Evolutionary conservation across 2,888 invertebrate species (phyloP).

Genomic region (Halictus ligatus): DNA sequence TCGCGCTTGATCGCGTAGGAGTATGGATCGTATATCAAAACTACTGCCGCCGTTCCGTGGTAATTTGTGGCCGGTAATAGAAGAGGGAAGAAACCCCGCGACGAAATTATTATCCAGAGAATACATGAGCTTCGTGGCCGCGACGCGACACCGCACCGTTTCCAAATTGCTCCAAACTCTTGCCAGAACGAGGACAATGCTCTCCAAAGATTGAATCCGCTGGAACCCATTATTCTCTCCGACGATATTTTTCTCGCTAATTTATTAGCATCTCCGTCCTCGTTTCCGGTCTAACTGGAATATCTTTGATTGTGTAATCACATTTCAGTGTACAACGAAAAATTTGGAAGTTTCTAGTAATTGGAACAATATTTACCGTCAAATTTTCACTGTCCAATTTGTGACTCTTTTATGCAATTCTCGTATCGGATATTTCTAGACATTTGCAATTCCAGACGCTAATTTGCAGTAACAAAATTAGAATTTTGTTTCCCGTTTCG

Average conservation of each 20-base stretch:
- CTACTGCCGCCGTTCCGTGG: constrained; percentile 63
- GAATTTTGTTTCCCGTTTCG: not conserved
- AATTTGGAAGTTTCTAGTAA: not conserved
- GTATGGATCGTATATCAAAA: constrained; percentile 74
- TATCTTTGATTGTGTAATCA: no score
- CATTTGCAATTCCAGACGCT: not conserved
- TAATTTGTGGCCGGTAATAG: constrained; percentile 73
- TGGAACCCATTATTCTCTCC: not conserved
- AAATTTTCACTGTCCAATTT: not conserved
- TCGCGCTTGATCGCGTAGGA: constrained; percentile 73
- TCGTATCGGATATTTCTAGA: not conserved
- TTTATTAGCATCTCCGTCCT: not conserved
- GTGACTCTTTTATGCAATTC: not conserved
- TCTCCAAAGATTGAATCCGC: not conserved
- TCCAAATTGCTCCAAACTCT: constrained; percentile 17
- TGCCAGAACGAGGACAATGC: constrained; percentile 5
- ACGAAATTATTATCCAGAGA: constrained; percentile 74
- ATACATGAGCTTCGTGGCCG: constrained; percentile 53
- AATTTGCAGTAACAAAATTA: not conserved
- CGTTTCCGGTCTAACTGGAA: no score
- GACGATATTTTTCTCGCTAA: not conserved
- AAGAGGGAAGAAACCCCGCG: constrained; percentile 62
- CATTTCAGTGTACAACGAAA: no score
- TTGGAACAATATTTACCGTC: not conserved
- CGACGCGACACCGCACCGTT: constrained; percentile 6